These are phyloP conservation scores for Chloroceryle aenea DNA, from an alignment of 2,113 vertebrate species.

Conservation along the genomic window DNA sequence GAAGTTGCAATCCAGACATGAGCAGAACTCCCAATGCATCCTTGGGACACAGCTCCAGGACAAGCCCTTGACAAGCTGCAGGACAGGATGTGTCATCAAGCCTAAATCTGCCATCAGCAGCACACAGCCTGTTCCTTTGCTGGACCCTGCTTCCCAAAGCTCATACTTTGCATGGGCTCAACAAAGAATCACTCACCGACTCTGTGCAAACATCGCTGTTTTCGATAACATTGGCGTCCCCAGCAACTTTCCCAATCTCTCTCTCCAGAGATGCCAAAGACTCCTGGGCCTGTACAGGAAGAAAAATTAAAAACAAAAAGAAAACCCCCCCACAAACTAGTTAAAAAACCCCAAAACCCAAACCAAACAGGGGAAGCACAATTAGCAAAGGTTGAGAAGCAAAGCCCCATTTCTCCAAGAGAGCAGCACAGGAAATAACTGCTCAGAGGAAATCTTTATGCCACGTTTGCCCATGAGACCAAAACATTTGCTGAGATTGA, in stretches of 20 bases:
- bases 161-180: fast-evolving
- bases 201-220: slow-evolving; percentile 88
- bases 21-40: not conserved
- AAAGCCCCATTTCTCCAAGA: not conserved
- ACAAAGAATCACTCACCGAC: slow-evolving; percentile 75
- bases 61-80: not conserved
- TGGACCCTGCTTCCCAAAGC: not conserved
- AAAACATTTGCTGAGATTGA: not conserved
- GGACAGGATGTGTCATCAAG: not conserved
- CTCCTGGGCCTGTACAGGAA: slow-evolving; percentile 86
- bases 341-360: too few relatives aligned
- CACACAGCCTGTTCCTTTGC: not conserved
- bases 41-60: not conserved
- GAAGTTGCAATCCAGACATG: fast-evolving
- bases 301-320: not conserved
- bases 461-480: slow-evolving; percentile 19
- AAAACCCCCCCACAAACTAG: not conserved
- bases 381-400: not conserved
- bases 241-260: slow-evolving; percentile 87
- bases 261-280: slow-evolving; percentile 91
- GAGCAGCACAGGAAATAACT: not conserved
- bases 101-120: not conserved
- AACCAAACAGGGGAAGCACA: not conserved
- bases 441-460: not conserved
- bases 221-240: slow-evolving; percentile 86